Base-by-base conservation (phyloP, 2,113 vertebrate species). In the Hemiprocne comata region DNA sequence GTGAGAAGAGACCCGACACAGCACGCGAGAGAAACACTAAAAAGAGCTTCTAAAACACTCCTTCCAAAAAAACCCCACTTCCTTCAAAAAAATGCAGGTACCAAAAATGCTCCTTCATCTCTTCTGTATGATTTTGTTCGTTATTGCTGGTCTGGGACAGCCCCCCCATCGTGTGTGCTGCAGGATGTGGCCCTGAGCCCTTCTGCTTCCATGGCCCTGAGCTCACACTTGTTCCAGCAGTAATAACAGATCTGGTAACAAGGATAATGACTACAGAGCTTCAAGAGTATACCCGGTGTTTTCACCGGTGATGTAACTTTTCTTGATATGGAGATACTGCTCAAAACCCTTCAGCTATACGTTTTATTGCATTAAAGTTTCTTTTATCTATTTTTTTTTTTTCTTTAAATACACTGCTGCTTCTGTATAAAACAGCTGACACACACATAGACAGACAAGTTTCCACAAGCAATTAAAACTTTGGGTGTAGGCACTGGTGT, bases 241-340 rank as follows among this genome's bases (percentile, higher is more conserved):
- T 64, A 87, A 72, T 36, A 93, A 92, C 55, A 90, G 17, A 29
- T 16, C 50, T 85, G 61, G 53, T 90, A 92, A 81, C 94, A 64
- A 75, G 53, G 73, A 78, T 92, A 94, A 94, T 92, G 91, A 92
- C 55, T 90, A 65, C 42, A 77, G 89, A 86, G 23, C 69, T 95
- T 46, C 74, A 71, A 78, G 65, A 87, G 34, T 18, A 7, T 53
- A 93, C 89, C 84, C 85, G 89, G 53, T 94, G 69, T 70, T 95
- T 93, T 81, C 88, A 92, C 74, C 61, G 62, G 66, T 96, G 96
- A 97, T 85, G 90, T 92, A 95, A 95, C 83, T 82, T 90, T 70
- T 87, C 90, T 85, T 90, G 70, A 85, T 93, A 87, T 34, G 54
- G 40, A 96, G 93, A 84, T 84, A 85, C 18, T 1, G 9, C 36